Percentiles rank a stretch among this genome's conserved stretches.
phyloP scores from a whole-genome alignment of 2,113 vertebrate species.

The Mungos mungo region DNA sequence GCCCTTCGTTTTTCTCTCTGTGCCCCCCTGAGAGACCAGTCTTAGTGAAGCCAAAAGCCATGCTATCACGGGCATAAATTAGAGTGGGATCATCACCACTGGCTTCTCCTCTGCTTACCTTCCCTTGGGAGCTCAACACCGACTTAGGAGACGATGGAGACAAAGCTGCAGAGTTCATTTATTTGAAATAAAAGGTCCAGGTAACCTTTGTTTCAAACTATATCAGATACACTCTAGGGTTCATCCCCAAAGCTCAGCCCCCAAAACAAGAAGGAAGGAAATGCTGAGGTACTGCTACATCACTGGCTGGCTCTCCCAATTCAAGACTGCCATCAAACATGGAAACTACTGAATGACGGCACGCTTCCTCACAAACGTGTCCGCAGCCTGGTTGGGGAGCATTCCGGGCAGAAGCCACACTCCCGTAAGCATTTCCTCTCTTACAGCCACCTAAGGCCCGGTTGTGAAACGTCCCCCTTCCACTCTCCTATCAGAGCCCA shows the following conservation, averaged over 20 bases:
- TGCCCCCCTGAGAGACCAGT: neutral
- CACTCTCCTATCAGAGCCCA: neutral
- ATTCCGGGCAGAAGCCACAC: neutral
- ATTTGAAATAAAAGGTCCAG: neutral
- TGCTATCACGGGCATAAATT: neutral
- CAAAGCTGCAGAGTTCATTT: neutral
- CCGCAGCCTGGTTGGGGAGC: accelerated
- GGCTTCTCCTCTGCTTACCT: neutral
- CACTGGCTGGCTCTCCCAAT: neutral
- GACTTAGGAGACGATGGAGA: neutral
- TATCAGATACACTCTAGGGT: neutral
- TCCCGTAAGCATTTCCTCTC: too few species aligned
- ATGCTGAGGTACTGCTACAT: neutral
- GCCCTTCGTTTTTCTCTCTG: neutral
- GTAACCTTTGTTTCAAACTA: neutral
- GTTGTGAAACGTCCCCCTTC: neutral
- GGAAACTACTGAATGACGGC: neutral
- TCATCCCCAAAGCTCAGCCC: neutral
- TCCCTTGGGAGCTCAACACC: neutral
- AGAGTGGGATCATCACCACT: neutral
- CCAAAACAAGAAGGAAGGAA: neutral
- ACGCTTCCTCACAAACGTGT: neutral
- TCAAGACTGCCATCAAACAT: neutral
- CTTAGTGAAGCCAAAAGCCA: neutral
- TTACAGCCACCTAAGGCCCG: too few species aligned